phyloP scores from a whole-genome alignment of 2,888 invertebrate species.

The Aspidiotus rigidus region DNA sequence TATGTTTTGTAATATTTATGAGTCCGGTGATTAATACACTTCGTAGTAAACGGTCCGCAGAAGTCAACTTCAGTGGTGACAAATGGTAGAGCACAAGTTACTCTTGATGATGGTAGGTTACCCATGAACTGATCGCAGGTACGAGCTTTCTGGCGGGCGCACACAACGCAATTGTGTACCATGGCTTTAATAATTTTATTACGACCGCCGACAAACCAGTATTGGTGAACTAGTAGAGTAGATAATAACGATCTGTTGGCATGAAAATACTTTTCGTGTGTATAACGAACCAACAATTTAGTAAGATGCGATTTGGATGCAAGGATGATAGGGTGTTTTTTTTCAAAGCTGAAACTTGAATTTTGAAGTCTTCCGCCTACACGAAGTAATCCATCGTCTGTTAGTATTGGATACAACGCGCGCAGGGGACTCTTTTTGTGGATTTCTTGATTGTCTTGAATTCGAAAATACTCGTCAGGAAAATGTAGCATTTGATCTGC shows the following conservation, averaged over 20 bases:
- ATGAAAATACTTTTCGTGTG: background rate
- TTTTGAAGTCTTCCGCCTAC: background rate
- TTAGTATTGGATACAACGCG: too few species aligned
- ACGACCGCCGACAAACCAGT: too few species aligned
- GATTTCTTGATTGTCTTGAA: too few species aligned
- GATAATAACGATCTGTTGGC: background rate
- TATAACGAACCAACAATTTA: background rate
- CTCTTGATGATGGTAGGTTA: background rate
- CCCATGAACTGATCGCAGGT: background rate
- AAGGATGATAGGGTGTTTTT: background rate
- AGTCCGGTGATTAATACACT: background rate
- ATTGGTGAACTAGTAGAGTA: too few species aligned
- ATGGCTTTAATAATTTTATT: background rate
- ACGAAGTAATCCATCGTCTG: background rate
- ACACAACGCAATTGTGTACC: background rate
- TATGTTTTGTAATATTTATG: background rate
- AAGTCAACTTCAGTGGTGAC: background rate
- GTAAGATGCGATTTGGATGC: background rate
- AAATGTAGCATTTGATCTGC: too few species aligned
- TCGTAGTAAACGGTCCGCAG: background rate
- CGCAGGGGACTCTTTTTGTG: too few species aligned
- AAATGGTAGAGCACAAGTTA: background rate
- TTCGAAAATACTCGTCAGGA: too few species aligned
- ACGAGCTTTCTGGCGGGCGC: background rate
- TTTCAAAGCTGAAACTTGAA: background rate